phyloP scores from a whole-genome alignment of 1,140 invertebrate species.

The Eriosoma lanigerum region DNA sequence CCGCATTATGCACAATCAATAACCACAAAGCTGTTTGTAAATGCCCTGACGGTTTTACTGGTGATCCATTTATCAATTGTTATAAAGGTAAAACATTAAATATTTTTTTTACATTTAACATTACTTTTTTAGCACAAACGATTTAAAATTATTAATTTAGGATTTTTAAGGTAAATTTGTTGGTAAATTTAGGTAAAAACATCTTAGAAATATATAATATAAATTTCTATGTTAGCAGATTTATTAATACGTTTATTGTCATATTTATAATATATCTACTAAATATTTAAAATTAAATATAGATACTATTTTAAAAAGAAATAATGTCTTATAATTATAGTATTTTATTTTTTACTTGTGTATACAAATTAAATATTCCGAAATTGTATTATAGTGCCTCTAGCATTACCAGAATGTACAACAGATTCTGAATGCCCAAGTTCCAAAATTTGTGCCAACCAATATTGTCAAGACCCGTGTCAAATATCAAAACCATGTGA shows the following conservation, averaged over 20 bases:
- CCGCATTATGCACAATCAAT: slow-evolving; percentile 74
- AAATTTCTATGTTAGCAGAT: no score
- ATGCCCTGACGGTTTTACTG: slow-evolving; percentile 73
- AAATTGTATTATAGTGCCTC: slow-evolving; percentile 58
- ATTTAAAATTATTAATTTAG: no score
- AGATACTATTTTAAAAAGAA: no score
- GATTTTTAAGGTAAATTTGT: no score
- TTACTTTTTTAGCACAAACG: no score
- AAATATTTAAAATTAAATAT: no score
- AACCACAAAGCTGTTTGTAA: slow-evolving; percentile 76
- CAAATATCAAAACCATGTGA: slow-evolving; percentile 75
- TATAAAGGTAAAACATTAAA: slow-evolving; percentile 63
- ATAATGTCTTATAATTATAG: no score
- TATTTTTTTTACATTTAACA: no score
- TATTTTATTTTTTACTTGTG: background rate
- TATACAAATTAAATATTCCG: background rate
- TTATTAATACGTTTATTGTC: no score
- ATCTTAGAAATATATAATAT: no score
- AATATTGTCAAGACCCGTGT: slow-evolving; percentile 79
- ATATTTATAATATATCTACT: no score
- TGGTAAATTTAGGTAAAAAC: no score
- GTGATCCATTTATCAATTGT: slow-evolving; percentile 80
- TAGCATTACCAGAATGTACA: slow-evolving; percentile 67
- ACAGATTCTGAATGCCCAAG: slow-evolving; percentile 72
- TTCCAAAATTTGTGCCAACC: slow-evolving; percentile 75